Evolutionary conservation across 2,888 invertebrate genomes (phyloP), one percentile per base, ranked within the genome.

Genomic region (Dione vanillae): DNA sequence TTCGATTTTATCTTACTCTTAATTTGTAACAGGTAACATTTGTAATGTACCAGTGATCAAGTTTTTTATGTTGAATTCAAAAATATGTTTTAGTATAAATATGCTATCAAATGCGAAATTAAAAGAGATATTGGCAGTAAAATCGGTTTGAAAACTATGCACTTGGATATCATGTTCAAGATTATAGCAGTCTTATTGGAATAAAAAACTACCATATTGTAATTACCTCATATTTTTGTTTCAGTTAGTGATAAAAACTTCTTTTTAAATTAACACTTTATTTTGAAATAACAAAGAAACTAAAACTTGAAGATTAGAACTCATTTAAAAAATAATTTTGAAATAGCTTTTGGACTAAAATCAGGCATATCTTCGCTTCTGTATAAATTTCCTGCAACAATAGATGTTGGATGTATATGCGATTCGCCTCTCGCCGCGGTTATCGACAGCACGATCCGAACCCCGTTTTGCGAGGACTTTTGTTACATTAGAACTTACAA

Each of bases 381-480:
- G 10, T 7, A 45, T 61, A 61, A 45, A 45, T 61, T 45, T 67
- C 41, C 35, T 41, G 35, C 19, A 61, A 43, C 45, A 61, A 35
- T 61, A 40, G 51, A 67, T 19, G 11, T 41, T 43, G 35, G 35
- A 51, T 61, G 61, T 61, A 51, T 67, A 61, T 67, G 51, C 40
- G 19, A 37, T 47, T 54, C 51, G 54, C 54, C 54, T 37, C 40
- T 56, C 37, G 64, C 47, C 54, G 45, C 54, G 67, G 62, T 69
- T 67, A 71, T 68, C 73, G 61, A 52, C 56, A 19, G 66, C 71
- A 71, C 66, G 71, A 71, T 65, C 68, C 71, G 66, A 16, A 61
- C 47, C 65, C 73, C 71, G 73, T 73, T 73, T 71, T 56, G 66
- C 52, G 66, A 43, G 51, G 59, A 61, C 41, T 54, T 64, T 40